A percentile compares a stretch with the other conserved stretches of the same genome.
These are phyloP conservation scores for Chitala chitala DNA, from an alignment of 2,113 vertebrate genomes.

Conservation along the genomic window DNA sequence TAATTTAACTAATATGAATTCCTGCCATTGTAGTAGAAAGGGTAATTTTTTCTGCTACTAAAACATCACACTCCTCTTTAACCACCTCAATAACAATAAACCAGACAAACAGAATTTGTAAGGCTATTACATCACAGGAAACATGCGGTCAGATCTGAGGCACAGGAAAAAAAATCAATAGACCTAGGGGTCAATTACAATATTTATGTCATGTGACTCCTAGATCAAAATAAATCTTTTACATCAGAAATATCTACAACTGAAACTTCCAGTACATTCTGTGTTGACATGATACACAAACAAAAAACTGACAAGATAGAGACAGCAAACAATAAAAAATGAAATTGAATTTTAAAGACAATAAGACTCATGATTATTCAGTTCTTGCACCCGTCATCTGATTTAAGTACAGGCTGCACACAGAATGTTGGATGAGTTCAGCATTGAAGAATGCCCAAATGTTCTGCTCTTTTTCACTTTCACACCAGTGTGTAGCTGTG, in stretches of 20 bases:
- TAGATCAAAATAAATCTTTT: conserved; percentile 63
- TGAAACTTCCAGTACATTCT: conserved; percentile 34
- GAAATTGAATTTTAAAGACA: too few relatives aligned
- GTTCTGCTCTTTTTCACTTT: too few relatives aligned
- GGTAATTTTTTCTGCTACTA: conserved; percentile 49
- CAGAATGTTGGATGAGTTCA: too few relatives aligned
- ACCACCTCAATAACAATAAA: conserved; percentile 56
- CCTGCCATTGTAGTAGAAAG: conserved; percentile 56
- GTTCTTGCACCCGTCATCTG: too few relatives aligned
- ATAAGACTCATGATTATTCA: too few relatives aligned
- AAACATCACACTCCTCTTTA: conserved; percentile 39
- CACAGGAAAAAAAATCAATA: conserved; percentile 62
- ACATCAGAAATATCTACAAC: conserved; percentile 36
- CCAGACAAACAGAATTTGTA: conserved; percentile 49
- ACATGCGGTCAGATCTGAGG: conserved; percentile 56
- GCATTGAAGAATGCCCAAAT: too few relatives aligned
- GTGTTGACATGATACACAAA: conserved; percentile 27
- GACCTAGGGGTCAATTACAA: conserved; percentile 68
- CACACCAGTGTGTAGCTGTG: too few relatives aligned
- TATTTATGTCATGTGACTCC: conserved; percentile 68
- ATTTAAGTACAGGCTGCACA: too few relatives aligned
- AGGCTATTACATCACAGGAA: conserved; percentile 64
- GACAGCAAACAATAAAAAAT: not conserved
- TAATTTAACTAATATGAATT: conserved; percentile 56
- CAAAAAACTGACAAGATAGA: not conserved